phyloP scores from a whole-genome alignment of 1,140 invertebrate genomes.

The Teleopsis dalmanni region DNA sequence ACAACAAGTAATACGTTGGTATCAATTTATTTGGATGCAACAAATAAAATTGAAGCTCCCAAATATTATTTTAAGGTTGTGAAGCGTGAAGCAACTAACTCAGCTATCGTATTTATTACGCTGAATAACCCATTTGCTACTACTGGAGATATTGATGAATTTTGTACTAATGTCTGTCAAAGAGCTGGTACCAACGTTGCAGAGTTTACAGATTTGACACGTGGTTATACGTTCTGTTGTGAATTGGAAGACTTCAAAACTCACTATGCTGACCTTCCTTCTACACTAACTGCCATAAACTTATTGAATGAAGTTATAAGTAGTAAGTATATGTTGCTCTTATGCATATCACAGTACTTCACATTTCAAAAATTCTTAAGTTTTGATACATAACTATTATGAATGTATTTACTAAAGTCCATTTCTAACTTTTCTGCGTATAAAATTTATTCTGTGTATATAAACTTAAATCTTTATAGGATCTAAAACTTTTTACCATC shows the following conservation, averaged over 20 bases:
- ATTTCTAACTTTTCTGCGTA: no score
- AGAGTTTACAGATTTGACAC: constrained; percentile 26
- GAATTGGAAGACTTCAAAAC: not conserved
- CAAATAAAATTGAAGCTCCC: constrained; percentile 41
- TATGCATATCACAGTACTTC: no score
- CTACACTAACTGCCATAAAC: no score
- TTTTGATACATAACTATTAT: no score
- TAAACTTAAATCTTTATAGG: no score
- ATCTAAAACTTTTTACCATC: no score
- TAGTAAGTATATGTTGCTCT: no score
- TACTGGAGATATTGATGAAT: constrained; percentile 10
- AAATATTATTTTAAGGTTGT: constrained; percentile 48
- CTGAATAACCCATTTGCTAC: constrained; percentile 46
- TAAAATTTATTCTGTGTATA: no score
- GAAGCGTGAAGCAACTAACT: constrained; percentile 21
- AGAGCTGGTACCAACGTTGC: constrained; percentile 23
- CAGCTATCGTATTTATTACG: constrained; percentile 45
- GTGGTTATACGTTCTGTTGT: constrained; percentile 45
- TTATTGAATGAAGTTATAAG: no score
- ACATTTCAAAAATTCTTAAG: no score
- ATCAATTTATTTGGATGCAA: constrained; percentile 37
- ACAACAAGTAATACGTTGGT: constrained; percentile 18
- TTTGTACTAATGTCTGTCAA: constrained; percentile 42
- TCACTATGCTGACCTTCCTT: not conserved
- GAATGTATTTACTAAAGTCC: no score